These are phyloP conservation scores for Artemia franciscana DNA, from an alignment of 1,140 invertebrate genomes.

Conservation along the genomic window DNA sequence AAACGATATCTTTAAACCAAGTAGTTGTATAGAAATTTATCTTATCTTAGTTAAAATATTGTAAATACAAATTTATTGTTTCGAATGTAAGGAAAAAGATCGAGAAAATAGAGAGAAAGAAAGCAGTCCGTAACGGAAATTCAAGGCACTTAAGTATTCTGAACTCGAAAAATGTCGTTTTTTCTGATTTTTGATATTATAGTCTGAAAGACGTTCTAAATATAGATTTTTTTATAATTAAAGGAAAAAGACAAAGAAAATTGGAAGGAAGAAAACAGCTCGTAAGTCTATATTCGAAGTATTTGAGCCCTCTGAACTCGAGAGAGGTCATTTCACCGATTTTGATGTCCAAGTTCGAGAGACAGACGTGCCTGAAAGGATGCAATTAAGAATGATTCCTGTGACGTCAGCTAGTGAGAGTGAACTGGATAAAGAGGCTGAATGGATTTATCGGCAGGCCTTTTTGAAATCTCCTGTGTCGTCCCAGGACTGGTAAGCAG, in stretches of 20 bases:
- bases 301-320: constrained; percentile 91
- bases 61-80: no score
- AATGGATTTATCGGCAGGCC: constrained; percentile 91
- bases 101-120: no score
- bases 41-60: no score
- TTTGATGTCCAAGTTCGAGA: constrained; percentile 71
- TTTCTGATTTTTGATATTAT: no score
- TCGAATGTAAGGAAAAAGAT: no score
- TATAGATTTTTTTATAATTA: no score
- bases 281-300: constrained; percentile 83
- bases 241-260: constrained; percentile 35
- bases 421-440: constrained; percentile 78
- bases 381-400: constrained; percentile 67
- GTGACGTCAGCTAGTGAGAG: constrained; percentile 53
- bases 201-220: no score
- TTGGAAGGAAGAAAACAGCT: constrained; percentile 45
- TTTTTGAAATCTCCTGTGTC: constrained; percentile 64
- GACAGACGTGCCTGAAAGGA: constrained; percentile 69
- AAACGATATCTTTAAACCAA: no score
- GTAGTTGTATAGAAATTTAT: no score
- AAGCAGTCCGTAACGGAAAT: no score
- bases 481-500: constrained; percentile 32
- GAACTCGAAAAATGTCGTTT: no score
- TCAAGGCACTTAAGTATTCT: no score
- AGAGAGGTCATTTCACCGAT: constrained; percentile 84